phyloP scores from a whole-genome alignment of 2,888 invertebrate species.

The Eupithecia abbreviata region DNA sequence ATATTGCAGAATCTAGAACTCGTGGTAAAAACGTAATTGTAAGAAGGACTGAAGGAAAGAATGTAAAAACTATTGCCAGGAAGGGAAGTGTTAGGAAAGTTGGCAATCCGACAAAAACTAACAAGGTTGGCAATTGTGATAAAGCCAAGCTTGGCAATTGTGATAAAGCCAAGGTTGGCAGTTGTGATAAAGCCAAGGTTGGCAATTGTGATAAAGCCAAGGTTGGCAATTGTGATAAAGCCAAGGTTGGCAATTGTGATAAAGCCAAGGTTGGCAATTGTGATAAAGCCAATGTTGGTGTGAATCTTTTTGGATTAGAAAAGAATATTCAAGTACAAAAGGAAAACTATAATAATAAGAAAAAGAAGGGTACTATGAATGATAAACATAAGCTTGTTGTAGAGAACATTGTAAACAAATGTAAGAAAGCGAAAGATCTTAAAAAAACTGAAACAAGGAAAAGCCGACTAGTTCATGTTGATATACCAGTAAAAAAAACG shows the following conservation, averaged over 20 bases:
- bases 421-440: neutral
- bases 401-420: neutral
- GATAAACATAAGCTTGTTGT: neutral
- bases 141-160: neutral
- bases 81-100: neutral
- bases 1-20: slow-evolving; percentile 54
- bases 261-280: neutral
- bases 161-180: neutral
- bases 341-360: neutral
- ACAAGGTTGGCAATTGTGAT: neutral
- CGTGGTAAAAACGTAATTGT: slow-evolving; percentile 40
- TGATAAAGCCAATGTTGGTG: neutral
- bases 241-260: neutral
- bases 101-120: neutral
- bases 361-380: neutral
- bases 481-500: neutral
- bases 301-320: neutral
- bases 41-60: neutral
- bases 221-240: neutral
- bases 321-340: neutral
- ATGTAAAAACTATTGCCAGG: neutral
- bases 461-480: neutral
- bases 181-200: neutral
- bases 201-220: neutral
- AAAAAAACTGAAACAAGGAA: slow-evolving; percentile 13